Evolutionary conservation across 2,888 invertebrate species (phyloP), one percentile per base, ranked within the genome.

Genomic region (Metacarcinus magister): DNA sequence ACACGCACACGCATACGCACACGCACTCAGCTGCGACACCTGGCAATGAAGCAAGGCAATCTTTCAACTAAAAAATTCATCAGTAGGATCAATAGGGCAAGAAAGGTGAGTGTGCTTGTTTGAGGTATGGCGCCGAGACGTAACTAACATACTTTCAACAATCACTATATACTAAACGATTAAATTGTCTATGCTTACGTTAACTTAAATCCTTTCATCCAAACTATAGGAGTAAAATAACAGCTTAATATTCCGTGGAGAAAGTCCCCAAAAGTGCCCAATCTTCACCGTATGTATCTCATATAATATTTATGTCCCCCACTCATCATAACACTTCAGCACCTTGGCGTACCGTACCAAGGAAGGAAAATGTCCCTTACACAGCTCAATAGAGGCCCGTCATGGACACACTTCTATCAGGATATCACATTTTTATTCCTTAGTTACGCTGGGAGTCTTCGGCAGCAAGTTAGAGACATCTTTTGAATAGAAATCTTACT

Each of bases 71-170:
- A 90, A 90, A 43, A 44, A 44, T 90, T n/a, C 43, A 90, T 90
- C 90, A 32, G 43, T 43, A 43, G 90, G 90, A 90, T 90, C 90
- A 43, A 90, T 44, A 90, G 13, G 43, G 90, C 23, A 39, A 43
- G 90, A 2, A 43, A 44, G 19, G 90, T 8, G 90, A 43, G 44
- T n/a, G n/a, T 16, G 44, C n/a, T 39, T 39, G 5, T 91, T 43
- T 23, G 39, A 10, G 43, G 13, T 23, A n/a, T 10, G 8, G 60
- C 60, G 16, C 2, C 60, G 3, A 60, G 60, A 23, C 4, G 19
- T 4, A 5, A 10, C 60, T 60, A 19, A 19, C 60, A 16, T 60
- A 4, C 60, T n/a, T n/a, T n/a, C n/a, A n/a, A n/a, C n/a, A n/a
- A 60, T 60, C 23, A 60, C 19, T 23, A 60, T 60, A 23, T 23